Conservation (phyloP, 2,113 vertebrate genomes). For the Myxocyprinus asiaticus region DNA sequence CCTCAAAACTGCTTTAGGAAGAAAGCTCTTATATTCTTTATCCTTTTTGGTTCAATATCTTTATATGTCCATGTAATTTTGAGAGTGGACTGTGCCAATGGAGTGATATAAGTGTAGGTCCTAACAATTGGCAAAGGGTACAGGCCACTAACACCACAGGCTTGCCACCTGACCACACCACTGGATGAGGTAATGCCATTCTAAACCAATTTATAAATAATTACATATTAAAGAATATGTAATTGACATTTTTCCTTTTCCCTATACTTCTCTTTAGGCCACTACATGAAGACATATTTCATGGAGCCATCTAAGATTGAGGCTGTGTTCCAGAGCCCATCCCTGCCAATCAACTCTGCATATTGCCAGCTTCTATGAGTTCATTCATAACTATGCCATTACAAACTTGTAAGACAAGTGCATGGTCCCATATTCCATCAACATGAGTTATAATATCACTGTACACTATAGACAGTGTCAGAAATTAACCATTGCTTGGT, state of each 20-base stretch:
- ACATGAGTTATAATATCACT: not conserved
- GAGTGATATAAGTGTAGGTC: conserved; percentile 62
- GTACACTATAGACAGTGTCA: no score
- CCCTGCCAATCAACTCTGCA: conserved; percentile 62
- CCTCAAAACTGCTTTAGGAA: not conserved
- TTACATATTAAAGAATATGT: not conserved
- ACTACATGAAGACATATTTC: conserved; percentile 66
- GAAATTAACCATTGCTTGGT: no score
- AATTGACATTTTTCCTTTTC: not conserved
- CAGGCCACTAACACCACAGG: conserved; percentile 60
- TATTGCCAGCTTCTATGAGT: conserved; percentile 76
- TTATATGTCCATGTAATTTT: conserved; percentile 74
- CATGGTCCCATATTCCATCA: not conserved
- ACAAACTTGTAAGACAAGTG: not conserved
- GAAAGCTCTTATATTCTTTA: not conserved
- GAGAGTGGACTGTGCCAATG: conserved; percentile 69
- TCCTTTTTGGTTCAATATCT: not conserved
- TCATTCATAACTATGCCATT: not conserved
- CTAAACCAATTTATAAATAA: not conserved
- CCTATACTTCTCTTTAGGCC: conserved; percentile 60
- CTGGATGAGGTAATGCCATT: conserved; percentile 61
- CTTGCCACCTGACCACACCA: conserved; percentile 68
- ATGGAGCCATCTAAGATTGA: conserved; percentile 50
- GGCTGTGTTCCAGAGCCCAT: conserved; percentile 68
- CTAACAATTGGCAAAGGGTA: conserved; percentile 67